Conservation (phyloP, 92 coral and sea anemone genomes). For the Desmophyllum pertusum region DNA sequence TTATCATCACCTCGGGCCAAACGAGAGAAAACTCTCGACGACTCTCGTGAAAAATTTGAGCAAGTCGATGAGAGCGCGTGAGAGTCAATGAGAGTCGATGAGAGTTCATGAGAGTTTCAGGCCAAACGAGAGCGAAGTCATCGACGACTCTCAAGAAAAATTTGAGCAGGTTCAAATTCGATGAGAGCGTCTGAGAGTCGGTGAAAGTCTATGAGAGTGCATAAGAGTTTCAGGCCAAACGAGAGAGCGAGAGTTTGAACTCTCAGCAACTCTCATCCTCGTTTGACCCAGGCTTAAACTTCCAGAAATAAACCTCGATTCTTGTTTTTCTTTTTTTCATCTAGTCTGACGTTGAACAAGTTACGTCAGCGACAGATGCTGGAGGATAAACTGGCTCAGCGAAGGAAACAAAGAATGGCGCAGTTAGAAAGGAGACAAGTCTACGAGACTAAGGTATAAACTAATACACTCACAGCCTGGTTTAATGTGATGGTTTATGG, state of each 20-base stretch:
- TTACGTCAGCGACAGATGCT: conserved; percentile 92
- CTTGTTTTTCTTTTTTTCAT: background rate
- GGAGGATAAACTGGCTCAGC: conserved; percentile 79
- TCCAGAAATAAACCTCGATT: background rate
- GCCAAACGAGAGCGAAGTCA: no score
- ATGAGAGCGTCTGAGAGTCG: no score
- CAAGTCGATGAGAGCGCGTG: no score
- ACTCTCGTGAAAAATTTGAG: no score
- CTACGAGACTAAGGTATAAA: conserved; percentile 74
- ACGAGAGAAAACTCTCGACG: no score
- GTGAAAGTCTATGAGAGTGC: no score
- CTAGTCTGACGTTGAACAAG: conserved; percentile 89
- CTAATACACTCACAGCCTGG: background rate
- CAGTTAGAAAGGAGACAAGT: conserved; percentile 76
- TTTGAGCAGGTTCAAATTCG: no score
- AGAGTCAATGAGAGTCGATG: no score
- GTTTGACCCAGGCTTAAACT: background rate
- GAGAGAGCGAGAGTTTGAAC: background rate
- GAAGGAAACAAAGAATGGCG: conserved; percentile 76
- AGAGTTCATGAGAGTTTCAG: no score
- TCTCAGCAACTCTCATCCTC: background rate
- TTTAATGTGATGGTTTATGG: background rate
- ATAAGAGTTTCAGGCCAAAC: no score
- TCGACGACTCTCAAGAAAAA: no score
- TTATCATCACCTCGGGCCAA: no score